Conservation (phyloP, 2,888 invertebrate genomes). For the Drosophila vallismaia region DNA sequence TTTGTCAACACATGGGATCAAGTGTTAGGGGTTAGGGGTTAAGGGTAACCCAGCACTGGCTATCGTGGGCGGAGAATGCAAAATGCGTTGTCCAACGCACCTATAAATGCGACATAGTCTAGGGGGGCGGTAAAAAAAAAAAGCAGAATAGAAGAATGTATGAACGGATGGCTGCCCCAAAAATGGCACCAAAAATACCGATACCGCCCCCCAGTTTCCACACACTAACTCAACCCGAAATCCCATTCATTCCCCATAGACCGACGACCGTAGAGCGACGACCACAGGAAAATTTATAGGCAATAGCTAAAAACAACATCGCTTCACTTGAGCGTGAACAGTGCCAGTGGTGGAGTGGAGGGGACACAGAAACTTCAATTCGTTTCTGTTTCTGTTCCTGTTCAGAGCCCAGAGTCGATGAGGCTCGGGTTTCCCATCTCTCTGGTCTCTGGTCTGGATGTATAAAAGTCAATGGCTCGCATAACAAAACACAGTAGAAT, state of each 20-base stretch:
- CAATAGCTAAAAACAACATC: constrained; percentile 62
- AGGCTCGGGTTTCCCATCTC: constrained; percentile 14
- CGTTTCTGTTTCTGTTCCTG: constrained; percentile 7
- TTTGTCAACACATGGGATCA: constrained; percentile 61
- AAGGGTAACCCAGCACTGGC: background rate
- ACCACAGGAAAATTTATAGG: constrained; percentile 69
- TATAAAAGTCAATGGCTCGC: constrained; percentile 71
- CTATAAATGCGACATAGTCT: constrained; percentile 13
- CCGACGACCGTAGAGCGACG: constrained; percentile 51
- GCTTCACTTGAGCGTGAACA: constrained; percentile 80
- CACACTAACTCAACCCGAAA: constrained; percentile 44
- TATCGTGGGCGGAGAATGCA: constrained; percentile 41
- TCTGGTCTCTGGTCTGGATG: constrained; percentile 43
- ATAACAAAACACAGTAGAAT: constrained; percentile 40
- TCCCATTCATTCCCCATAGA: constrained; percentile 40
- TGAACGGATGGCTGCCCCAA: constrained; percentile 40
- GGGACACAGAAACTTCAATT: constrained; percentile 32
- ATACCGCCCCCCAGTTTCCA: constrained; percentile 2
- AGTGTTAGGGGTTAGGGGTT: background rate
- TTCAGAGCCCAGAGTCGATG: constrained; percentile 8
- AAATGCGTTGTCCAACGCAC: constrained; percentile 51
- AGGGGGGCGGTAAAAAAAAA: background rate
- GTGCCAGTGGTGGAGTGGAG: constrained; percentile 53
- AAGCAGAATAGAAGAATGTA: constrained; percentile 12
- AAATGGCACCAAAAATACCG: constrained; percentile 38